These are phyloP conservation scores for Anadara kagoshimensis DNA, from an alignment of 1,140 invertebrate species.

Conservation along the genomic window DNA sequence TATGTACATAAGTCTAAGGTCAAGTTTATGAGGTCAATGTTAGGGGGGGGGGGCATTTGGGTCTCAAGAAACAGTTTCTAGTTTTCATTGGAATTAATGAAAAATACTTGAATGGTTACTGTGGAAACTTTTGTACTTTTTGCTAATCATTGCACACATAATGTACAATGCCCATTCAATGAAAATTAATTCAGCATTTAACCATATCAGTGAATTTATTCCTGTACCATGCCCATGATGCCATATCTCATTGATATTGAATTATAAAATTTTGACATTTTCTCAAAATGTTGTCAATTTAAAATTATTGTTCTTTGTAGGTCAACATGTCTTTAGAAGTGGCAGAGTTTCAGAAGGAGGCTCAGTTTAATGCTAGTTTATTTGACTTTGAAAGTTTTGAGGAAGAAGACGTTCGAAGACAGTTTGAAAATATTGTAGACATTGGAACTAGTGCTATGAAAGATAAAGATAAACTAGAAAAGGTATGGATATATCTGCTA, in stretches of 20 bases:
- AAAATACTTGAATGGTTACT: too few relatives aligned
- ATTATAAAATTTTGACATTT: neutral
- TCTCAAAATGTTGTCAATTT: neutral
- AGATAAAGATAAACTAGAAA: constrained; percentile 39
- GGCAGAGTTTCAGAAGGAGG: constrained; percentile 60
- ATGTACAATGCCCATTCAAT: too few relatives aligned
- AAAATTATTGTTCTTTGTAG: constrained; percentile 23
- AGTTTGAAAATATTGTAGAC: constrained; percentile 85
- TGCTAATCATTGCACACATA: too few relatives aligned
- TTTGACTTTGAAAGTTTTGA: constrained; percentile 80
- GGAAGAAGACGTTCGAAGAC: constrained; percentile 82
- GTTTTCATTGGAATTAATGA: too few relatives aligned
- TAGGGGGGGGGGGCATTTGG: too few relatives aligned
- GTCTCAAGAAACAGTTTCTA: too few relatives aligned
- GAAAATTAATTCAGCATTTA: too few relatives aligned
- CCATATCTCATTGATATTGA: neutral
- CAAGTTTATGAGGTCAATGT: too few relatives aligned
- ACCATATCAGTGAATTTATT: too few relatives aligned
- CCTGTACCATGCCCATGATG: neutral
- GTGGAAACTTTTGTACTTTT: too few relatives aligned
- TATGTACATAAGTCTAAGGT: too few relatives aligned
- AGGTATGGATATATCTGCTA: constrained; percentile 9
- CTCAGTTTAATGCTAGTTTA: constrained; percentile 53
- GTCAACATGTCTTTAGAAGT: constrained; percentile 38
- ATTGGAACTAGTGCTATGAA: constrained; percentile 83